Conservation (phyloP, 53 echinoderm and acorn worm genomes). For the Paracentrotus lividus region DNA sequence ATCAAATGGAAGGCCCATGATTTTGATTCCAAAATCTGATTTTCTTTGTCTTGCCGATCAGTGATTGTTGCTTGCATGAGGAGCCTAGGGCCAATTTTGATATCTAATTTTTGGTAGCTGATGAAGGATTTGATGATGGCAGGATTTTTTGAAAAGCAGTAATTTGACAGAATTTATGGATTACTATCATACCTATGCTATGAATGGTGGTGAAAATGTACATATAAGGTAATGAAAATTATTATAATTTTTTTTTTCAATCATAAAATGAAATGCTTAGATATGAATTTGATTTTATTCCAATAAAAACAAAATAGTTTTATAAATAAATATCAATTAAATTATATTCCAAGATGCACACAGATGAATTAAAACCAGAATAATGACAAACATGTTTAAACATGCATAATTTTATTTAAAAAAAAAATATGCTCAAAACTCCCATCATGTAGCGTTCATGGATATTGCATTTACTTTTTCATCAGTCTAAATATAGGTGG, state of each 20-base stretch:
- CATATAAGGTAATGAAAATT: not conserved
- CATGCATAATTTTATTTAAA: too few relatives aligned
- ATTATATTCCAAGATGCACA: too few relatives aligned
- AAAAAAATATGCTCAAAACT: too few relatives aligned
- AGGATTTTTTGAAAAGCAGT: conserved; percentile 11
- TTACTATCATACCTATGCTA: not conserved
- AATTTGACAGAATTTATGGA: conserved; percentile 2
- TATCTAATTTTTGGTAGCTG: not conserved
- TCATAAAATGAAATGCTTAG: too few relatives aligned
- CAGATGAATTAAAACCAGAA: too few relatives aligned
- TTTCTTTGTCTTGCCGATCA: conserved; percentile 23
- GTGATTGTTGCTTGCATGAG: not conserved
- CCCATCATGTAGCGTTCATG: too few relatives aligned
- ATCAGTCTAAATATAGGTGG: too few relatives aligned
- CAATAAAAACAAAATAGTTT: too few relatives aligned
- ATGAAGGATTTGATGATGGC: not conserved
- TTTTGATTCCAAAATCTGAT: not conserved
- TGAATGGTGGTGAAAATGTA: not conserved
- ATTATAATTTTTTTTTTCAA: too few relatives aligned
- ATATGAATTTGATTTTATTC: not conserved
- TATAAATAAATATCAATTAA: too few relatives aligned
- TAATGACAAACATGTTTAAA: too few relatives aligned
- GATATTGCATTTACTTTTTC: too few relatives aligned
- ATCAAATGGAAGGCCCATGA: not conserved
- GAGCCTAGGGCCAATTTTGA: not conserved